These are phyloP conservation scores for Palythoa grandiflora DNA, from an alignment of 92 coral and sea anemone genomes.

Conservation along the genomic window DNA sequence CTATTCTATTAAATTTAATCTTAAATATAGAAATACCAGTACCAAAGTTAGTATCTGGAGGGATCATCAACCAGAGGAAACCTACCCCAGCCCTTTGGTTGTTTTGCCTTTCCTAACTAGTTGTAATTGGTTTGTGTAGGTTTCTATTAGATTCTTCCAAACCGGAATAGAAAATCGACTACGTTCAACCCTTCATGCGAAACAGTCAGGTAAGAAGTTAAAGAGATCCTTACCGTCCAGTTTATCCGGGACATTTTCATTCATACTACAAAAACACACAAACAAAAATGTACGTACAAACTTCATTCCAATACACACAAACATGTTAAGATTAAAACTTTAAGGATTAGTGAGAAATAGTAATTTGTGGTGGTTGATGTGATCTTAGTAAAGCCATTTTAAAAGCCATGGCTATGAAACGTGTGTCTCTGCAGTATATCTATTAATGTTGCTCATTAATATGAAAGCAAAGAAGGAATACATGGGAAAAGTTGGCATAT, in stretches of 20 bases:
- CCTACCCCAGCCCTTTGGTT: background rate
- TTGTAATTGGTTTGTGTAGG: conserved; percentile 55
- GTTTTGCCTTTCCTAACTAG: background rate
- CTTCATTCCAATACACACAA: background rate
- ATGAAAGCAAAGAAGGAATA: no score
- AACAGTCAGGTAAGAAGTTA: conserved; percentile 82
- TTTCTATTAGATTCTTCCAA: conserved; percentile 90
- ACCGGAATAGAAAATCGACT: conserved; percentile 94
- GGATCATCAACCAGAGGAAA: background rate
- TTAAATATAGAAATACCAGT: no score
- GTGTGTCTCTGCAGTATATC: background rate
- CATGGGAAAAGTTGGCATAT: no score
- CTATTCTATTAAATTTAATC: no score
- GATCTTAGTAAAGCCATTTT: no score
- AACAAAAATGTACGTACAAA: background rate
- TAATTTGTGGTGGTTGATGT: no score
- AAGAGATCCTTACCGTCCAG: background rate
- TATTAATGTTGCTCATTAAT: no score
- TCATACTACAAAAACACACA: background rate
- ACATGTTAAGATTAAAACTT: background rate
- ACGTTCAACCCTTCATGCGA: conserved; percentile 87
- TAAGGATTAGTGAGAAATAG: no score
- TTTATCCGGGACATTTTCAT: background rate
- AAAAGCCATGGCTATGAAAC: no score
- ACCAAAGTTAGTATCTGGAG: no score